These are phyloP conservation scores for Himalopsyche phryganea DNA, from an alignment of 1,140 invertebrate genomes.

Conservation along the genomic window DNA sequence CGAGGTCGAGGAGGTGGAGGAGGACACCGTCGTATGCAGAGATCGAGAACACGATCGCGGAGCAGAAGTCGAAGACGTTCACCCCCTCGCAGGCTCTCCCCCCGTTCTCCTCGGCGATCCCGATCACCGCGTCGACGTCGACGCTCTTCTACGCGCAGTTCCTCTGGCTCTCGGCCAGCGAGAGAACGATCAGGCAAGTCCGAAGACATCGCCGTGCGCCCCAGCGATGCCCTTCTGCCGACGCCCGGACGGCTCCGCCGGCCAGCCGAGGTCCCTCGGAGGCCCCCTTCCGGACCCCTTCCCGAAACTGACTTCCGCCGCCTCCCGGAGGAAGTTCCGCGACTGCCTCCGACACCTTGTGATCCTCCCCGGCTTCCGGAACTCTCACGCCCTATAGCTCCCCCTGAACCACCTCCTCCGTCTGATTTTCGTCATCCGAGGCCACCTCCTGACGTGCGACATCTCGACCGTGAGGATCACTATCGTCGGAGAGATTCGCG, in stretches of 20 bases:
- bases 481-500: neutral
- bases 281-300: slow-evolving; percentile 41
- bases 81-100: slow-evolving; percentile 36
- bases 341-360: slow-evolving; percentile 37
- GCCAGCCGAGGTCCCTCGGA: slow-evolving; percentile 25
- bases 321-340: slow-evolving; percentile 42
- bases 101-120: slow-evolving; percentile 40
- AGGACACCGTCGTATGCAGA: slow-evolving; percentile 37
- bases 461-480: neutral
- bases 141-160: slow-evolving; percentile 42
- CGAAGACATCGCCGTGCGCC: slow-evolving; percentile 40
- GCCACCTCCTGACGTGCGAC: neutral
- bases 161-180: slow-evolving; percentile 24
- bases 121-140: slow-evolving; percentile 31
- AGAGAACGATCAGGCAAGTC: slow-evolving; percentile 54
- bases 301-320: slow-evolving; percentile 45
- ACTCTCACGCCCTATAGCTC: neutral
- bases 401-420: neutral
- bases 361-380: neutral
- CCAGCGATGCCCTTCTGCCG: slow-evolving; percentile 38
- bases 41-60: slow-evolving; percentile 42
- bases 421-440: neutral
- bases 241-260: slow-evolving; percentile 35
- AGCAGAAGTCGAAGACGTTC: slow-evolving; percentile 29
- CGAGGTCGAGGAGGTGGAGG: slow-evolving; percentile 34